phyloP scores from a whole-genome alignment of 2,113 vertebrate species.

The Colaptes auratus region DNA sequence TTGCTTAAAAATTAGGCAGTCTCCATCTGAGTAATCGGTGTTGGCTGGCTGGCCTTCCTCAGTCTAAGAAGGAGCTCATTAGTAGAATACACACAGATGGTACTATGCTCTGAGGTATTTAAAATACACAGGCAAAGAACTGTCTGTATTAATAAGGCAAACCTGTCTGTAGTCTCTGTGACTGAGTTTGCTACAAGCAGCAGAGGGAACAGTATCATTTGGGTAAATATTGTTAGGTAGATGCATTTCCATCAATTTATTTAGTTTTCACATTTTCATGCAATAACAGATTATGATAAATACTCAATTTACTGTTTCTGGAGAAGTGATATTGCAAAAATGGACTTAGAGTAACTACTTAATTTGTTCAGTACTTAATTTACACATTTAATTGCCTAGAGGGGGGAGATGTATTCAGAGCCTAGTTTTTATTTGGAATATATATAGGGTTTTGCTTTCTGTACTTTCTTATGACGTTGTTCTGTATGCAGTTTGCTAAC shows the following conservation, averaged over 20 bases:
- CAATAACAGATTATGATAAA: slow-evolving; percentile 54
- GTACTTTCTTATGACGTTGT: background rate
- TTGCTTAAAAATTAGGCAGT: slow-evolving; percentile 73
- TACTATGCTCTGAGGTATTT: slow-evolving; percentile 68
- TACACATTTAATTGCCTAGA: slow-evolving; percentile 59
- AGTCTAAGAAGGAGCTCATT: slow-evolving; percentile 70
- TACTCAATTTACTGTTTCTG: slow-evolving; percentile 34
- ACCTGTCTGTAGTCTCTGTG: slow-evolving; percentile 23
- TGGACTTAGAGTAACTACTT: background rate
- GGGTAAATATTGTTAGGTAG: slow-evolving; percentile 57
- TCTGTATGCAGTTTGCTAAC: background rate
- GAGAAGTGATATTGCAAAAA: slow-evolving; percentile 39
- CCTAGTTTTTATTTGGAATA: slow-evolving; percentile 42
- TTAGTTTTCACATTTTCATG: slow-evolving; percentile 36
- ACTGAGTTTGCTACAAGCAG: slow-evolving; percentile 24
- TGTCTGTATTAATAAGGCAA: slow-evolving; percentile 62
- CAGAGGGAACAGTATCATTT: slow-evolving; percentile 48
- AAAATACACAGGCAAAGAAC: slow-evolving; percentile 64
- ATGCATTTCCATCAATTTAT: slow-evolving; percentile 51
- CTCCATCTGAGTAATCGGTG: slow-evolving; percentile 72
- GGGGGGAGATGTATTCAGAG: slow-evolving; percentile 12
- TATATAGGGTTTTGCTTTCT: background rate
- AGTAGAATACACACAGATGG: slow-evolving; percentile 76
- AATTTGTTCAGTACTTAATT: slow-evolving; percentile 58
- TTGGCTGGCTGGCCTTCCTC: slow-evolving; percentile 69